phyloP scores from a whole-genome alignment of 2,797 vertebrate species.

The Mastacembelus armatus region DNA sequence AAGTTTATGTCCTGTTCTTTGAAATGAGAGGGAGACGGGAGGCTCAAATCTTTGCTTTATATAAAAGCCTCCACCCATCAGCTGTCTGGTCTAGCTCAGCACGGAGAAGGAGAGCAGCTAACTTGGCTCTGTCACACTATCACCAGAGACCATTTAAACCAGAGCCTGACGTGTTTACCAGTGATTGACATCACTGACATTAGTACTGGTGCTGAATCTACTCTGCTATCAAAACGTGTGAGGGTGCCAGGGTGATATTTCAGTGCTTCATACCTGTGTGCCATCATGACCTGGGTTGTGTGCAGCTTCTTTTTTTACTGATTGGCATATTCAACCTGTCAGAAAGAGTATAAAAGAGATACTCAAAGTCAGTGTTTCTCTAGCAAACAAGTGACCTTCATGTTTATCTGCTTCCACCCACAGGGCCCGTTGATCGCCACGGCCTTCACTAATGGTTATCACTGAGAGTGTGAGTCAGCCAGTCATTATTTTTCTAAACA shows the following conservation, averaged over 20 bases:
- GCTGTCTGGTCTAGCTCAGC: too few species aligned
- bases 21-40: too few species aligned
- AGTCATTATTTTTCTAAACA: not conserved
- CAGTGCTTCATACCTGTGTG: too few species aligned
- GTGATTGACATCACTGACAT: too few species aligned
- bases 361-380: not conserved
- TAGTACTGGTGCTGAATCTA: too few species aligned
- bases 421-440: slow-evolving; percentile 99
- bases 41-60: not conserved
- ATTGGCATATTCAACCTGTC: slow-evolving; percentile 1
- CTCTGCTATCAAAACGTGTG: too few species aligned
- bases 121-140: too few species aligned
- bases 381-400: slow-evolving; percentile 2
- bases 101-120: too few species aligned
- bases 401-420: slow-evolving; percentile 29
- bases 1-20: not conserved
- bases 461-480: slow-evolving; percentile 90
- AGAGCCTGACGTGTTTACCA: too few species aligned
- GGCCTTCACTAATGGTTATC: slow-evolving; percentile 99
- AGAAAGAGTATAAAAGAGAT: not conserved
- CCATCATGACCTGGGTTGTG: too few species aligned
- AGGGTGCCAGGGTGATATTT: too few species aligned
- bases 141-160: too few species aligned
- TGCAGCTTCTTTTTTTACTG: slow-evolving; percentile 2
- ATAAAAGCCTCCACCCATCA: not conserved